A percentile compares a stretch with the other conserved stretches of the same genome.
Conservation (phyloP, 2,113 vertebrate species). For the Syrrhaptes paradoxus region DNA sequence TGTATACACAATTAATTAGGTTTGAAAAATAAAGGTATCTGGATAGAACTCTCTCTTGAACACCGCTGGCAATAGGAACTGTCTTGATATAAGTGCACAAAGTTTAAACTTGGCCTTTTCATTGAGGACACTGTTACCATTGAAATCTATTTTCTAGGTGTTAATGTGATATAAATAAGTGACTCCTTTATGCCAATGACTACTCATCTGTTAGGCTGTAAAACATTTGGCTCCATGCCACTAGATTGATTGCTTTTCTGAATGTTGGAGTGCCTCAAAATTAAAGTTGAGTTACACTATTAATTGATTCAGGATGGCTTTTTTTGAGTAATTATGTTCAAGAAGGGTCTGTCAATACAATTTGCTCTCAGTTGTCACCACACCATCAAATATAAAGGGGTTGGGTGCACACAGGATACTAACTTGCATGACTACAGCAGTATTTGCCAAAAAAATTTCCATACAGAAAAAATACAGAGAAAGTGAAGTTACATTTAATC, state of each 20-base stretch:
- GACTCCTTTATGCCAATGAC: background rate
- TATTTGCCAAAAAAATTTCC: background rate
- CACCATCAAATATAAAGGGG: background rate
- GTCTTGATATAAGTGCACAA: background rate
- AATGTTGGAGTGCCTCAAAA: slow-evolving; percentile 36
- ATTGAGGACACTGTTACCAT: background rate
- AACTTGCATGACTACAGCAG: background rate
- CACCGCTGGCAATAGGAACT: background rate
- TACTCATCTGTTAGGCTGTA: background rate
- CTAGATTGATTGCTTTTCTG: slow-evolving; percentile 22
- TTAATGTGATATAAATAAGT: background rate
- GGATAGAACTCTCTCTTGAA: background rate
- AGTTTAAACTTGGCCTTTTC: background rate
- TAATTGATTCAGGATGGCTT: slow-evolving; percentile 61
- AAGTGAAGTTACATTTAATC: background rate
- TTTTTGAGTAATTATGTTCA: slow-evolving; percentile 41
- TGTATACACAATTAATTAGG: background rate
- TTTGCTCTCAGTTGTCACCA: slow-evolving; percentile 36
- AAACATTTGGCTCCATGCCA: background rate
- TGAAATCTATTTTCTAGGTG: background rate
- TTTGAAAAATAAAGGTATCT: background rate
- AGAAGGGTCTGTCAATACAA: slow-evolving; percentile 40
- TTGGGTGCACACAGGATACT: background rate
- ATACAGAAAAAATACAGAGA: background rate
- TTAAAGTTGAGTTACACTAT: slow-evolving; percentile 34